Evolutionary conservation across 2,113 vertebrate species (phyloP), one percentile per base, ranked within the genome.

Genomic region (Gopherus flavomarginatus): DNA sequence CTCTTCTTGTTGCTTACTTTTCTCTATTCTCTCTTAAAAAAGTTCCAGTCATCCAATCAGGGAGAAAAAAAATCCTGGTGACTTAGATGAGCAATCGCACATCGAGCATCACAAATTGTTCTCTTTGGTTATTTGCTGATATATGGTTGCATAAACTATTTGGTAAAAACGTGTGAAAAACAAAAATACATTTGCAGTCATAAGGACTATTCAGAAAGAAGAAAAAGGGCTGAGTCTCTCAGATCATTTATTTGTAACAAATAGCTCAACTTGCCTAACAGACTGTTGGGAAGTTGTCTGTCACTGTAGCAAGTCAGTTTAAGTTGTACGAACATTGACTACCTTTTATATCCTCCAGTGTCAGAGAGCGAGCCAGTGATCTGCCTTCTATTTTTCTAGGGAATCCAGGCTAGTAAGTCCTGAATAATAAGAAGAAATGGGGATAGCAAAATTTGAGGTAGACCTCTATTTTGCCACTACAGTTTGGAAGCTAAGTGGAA

Each of bases 381-480:
- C 90, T 95, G 93, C n/a, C 50, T 2, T 8, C 62, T 84, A 35
- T 83, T 91, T 94, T 95, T 90, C 90, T 11, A 83, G 90, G 93
- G 94, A 96, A 88, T 75, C 79, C 92, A 90, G 42, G 59, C 79
- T 93, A 88, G 54, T 1, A 7, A 96, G 75, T 81, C 53, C 59
- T 69, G 87, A 95, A 94, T 92, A 94, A 83, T 92, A 94, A 95
- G 7, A 5, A 93, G 89, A 97, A 96, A 96, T 1, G 10, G 65
- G 90, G 77, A 84, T 57, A 95, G 59, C 49, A 95, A 96, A 96
- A 97, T 96, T 94, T 96, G 79, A 97, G 86, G 80, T 35, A 96
- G 90, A 88, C 86, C 96, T 96, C 93, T 96, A 86, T 96, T 95
- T 42, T 75, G 11, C 35, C 21, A 11, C n/a, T 96, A 90, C 89